phyloP scores from a whole-genome alignment of 2,797 vertebrate genomes.

The Danio jaintianensis region DNA sequence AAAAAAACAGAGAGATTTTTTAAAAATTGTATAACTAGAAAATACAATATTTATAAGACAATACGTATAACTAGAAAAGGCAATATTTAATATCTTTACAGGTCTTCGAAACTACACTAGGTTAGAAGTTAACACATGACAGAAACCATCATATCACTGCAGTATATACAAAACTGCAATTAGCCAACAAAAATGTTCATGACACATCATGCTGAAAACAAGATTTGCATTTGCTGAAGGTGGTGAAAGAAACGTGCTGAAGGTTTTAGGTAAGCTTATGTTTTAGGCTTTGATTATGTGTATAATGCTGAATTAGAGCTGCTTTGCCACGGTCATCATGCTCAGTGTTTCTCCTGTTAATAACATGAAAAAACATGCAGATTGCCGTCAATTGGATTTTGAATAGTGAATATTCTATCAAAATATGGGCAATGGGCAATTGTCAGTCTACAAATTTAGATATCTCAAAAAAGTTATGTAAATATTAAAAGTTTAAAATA shows the following conservation, averaged over 20 bases:
- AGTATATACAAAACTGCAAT: constrained; percentile 2
- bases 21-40: background rate
- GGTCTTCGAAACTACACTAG: background rate
- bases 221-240: constrained; percentile 23
- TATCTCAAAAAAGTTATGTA: background rate
- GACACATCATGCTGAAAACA: constrained; percentile 21
- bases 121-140: background rate
- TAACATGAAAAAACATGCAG: background rate
- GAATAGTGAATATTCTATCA: background rate
- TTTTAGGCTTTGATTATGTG: constrained; percentile 35
- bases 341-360: background rate
- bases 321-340: constrained; percentile 1
- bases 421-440: background rate
- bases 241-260: constrained; percentile 16
- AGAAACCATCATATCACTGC: background rate
- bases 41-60: background rate
- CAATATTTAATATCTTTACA: background rate
- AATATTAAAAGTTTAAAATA: background rate
- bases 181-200: background rate
- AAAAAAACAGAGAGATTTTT: constrained; percentile 41
- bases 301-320: constrained; percentile 25
- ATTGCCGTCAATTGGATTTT: background rate
- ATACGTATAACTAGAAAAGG: background rate
- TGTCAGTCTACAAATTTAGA: background rate
- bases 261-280: constrained; percentile 30